Evolutionary conservation across 2,113 vertebrate genomes (phyloP).

Genomic region (Narcine bancroftii): DNA sequence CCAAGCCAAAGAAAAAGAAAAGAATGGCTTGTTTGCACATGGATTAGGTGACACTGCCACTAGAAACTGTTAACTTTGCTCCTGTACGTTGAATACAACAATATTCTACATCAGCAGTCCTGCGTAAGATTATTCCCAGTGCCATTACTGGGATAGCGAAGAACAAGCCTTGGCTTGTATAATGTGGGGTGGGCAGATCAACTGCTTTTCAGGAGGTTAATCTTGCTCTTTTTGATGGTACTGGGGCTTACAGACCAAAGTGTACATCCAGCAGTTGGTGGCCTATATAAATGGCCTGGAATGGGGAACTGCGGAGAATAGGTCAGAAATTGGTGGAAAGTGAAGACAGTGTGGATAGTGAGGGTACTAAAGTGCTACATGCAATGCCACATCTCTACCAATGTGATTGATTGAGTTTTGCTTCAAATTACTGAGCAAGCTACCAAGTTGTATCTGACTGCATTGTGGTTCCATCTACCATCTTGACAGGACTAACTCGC

Average conservation of each 20-base stretch:
- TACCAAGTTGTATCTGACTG: neutral
- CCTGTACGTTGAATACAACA: neutral
- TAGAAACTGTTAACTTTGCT: neutral
- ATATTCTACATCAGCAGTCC: too few species aligned
- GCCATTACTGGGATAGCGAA: neutral
- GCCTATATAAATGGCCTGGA: neutral
- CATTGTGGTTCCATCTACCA: neutral
- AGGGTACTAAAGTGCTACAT: too few species aligned
- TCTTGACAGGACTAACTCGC: too few species aligned
- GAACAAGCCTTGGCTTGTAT: neutral
- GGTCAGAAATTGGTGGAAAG: neutral
- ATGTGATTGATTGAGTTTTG: neutral
- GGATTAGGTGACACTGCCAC: neutral
- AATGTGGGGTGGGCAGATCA: neutral
- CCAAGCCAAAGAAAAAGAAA: too few species aligned
- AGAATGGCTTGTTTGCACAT: neutral
- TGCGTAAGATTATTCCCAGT: neutral
- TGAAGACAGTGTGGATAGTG: neutral
- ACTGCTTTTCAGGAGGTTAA: neutral
- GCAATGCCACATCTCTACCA: neutral
- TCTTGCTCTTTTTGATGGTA: neutral
- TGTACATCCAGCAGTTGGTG: neutral
- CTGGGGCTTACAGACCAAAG: neutral
- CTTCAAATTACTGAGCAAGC: neutral
- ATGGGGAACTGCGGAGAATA: neutral